phyloP scores from a whole-genome alignment of 2,113 vertebrate genomes.

The Pardalotus punctatus region DNA sequence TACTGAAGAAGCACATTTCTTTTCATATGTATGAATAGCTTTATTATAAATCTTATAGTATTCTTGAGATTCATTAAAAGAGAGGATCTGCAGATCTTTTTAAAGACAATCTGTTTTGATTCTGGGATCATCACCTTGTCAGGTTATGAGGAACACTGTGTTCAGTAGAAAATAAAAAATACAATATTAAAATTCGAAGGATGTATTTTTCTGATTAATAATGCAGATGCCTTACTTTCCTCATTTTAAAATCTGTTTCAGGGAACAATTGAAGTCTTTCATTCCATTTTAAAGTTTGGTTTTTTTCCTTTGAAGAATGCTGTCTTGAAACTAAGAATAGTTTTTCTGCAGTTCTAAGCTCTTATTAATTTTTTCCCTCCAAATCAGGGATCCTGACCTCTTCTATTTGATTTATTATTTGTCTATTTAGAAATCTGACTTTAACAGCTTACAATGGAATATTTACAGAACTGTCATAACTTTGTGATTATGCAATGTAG shows the following conservation, averaged over 20 bases:
- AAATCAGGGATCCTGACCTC: not conserved
- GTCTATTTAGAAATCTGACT: constrained; percentile 50
- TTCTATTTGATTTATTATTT: constrained; percentile 39
- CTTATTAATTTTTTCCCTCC: not conserved
- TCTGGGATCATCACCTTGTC: constrained; percentile 59
- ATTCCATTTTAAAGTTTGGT: constrained; percentile 41
- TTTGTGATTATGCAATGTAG: constrained; percentile 39
- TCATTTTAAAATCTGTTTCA: constrained; percentile 57
- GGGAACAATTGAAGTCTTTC: constrained; percentile 51
- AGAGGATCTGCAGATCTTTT: constrained; percentile 62
- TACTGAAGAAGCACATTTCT: constrained; percentile 40
- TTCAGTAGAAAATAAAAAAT: constrained; percentile 59
- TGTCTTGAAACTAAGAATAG: constrained; percentile 34
- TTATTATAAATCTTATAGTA: constrained; percentile 60
- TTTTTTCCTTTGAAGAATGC: constrained; percentile 67
- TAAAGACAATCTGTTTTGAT: constrained; percentile 71
- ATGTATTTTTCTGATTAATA: constrained; percentile 62
- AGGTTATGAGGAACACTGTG: constrained; percentile 24
- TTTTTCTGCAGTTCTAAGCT: constrained; percentile 48
- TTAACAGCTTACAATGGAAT: constrained; percentile 33
- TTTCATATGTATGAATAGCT: constrained; percentile 54
- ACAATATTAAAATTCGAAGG: constrained; percentile 48
- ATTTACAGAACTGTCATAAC: constrained; percentile 54
- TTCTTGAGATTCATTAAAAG: constrained; percentile 59
- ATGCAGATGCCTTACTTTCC: constrained; percentile 56